Conservation (phyloP, 2,113 vertebrate genomes). For the Grallaria varia region DNA sequence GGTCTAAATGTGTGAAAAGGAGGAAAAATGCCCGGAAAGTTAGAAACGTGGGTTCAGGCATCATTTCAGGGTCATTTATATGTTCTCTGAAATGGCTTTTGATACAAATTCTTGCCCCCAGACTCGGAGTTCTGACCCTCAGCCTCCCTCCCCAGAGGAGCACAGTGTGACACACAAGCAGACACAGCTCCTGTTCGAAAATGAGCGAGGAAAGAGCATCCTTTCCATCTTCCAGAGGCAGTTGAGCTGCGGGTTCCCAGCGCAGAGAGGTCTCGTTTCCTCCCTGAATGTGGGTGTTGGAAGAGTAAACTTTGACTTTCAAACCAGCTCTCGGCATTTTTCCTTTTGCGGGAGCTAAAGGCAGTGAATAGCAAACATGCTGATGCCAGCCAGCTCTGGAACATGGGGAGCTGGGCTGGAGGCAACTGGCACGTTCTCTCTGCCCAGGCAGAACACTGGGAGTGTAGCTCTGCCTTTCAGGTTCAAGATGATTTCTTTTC, state of each 20-base stretch:
- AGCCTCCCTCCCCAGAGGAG: accelerated
- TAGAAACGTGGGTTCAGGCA: background rate
- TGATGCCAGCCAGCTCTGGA: background rate
- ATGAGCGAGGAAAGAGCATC: background rate
- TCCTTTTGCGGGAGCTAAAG: background rate
- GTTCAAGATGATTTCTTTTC: background rate
- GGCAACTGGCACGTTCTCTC: accelerated
- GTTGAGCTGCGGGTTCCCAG: background rate
- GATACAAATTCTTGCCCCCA: background rate
- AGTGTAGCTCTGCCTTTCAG: too few species aligned
- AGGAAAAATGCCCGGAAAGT: background rate
- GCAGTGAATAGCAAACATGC: accelerated
- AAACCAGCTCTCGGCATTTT: background rate
- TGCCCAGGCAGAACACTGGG: accelerated
- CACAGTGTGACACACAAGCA: accelerated
- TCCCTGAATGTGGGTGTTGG: background rate
- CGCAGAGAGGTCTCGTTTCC: background rate
- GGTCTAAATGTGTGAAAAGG: background rate
- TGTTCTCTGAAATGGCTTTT: background rate
- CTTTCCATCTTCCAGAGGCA: background rate
- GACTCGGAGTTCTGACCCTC: background rate
- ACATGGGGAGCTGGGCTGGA: background rate
- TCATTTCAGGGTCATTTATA: background rate
- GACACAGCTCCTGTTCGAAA: background rate
- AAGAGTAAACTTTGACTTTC: background rate